Conservation (phyloP, 2,113 vertebrate genomes). For the Dicrurus megarhynchus region DNA sequence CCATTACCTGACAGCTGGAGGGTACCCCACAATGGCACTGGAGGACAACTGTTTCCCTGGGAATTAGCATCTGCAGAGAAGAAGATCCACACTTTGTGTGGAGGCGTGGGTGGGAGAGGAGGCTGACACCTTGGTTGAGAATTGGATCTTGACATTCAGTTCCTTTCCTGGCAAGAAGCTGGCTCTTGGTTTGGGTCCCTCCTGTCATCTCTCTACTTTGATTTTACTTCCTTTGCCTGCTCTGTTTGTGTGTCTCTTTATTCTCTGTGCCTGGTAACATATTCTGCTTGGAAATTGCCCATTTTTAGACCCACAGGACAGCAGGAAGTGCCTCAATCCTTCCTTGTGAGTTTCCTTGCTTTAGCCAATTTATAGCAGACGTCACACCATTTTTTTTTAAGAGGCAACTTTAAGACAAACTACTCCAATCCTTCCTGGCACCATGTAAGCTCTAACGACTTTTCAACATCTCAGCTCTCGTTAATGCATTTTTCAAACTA, state of each 20-base stretch:
- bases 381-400: conserved; percentile 31
- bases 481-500: conserved; percentile 65
- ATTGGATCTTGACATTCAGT: background rate
- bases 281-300: background rate
- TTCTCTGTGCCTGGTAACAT: background rate
- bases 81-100: background rate
- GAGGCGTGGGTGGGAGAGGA: background rate
- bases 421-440: conserved; percentile 62
- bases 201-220: background rate
- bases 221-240: background rate
- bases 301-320: conserved; percentile 30
- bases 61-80: background rate
- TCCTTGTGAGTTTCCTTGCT: conserved; percentile 4
- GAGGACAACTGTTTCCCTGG: background rate
- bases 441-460: conserved; percentile 49
- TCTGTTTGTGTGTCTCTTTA: background rate
- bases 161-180: background rate
- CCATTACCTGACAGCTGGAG: background rate
- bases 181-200: background rate
- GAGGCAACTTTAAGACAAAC: conserved; percentile 55
- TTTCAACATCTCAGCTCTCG: conserved; percentile 33
- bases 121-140: background rate
- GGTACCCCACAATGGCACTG: background rate
- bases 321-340: conserved; percentile 44
- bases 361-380: conserved; percentile 37